Percentiles rank a stretch among this genome's conserved stretches.
Evolutionary conservation across 2,113 vertebrate genomes (phyloP).

Genomic region (Ptychochromis oligacanthus): DNA sequence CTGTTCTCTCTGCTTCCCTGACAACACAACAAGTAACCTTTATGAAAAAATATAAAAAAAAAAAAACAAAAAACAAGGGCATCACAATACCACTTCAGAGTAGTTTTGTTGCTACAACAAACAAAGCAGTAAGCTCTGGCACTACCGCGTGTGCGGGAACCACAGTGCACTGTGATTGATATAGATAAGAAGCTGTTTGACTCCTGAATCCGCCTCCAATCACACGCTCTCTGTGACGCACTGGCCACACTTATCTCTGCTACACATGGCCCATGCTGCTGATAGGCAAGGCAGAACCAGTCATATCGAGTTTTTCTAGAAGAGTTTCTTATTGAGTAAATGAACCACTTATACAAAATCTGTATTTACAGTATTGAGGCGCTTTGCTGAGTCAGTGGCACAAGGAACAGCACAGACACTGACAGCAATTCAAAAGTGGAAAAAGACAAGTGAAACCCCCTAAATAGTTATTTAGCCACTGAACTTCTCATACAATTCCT

Average conservation of each 20-base stretch:
- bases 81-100: constrained; percentile 49
- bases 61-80: constrained; percentile 29
- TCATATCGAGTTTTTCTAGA: constrained; percentile 47
- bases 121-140: constrained; percentile 44
- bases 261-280: constrained; percentile 37
- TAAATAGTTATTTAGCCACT: background rate
- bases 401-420: background rate
- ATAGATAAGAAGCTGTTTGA: constrained; percentile 69
- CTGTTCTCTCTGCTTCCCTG: constrained; percentile 27
- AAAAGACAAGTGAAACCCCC: background rate
- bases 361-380: background rate
- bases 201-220: constrained; percentile 60
- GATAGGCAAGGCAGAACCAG: constrained; percentile 52
- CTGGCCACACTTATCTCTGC: constrained; percentile 55
- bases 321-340: constrained; percentile 55
- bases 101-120: constrained; percentile 65
- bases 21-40: constrained; percentile 51
- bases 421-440: background rate
- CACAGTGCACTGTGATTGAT: constrained; percentile 59
- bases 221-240: constrained; percentile 61
- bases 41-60: constrained; percentile 14
- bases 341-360: constrained; percentile 30
- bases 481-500: background rate
- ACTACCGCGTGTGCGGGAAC: constrained; percentile 22
- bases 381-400: background rate